These are phyloP conservation scores for Chiloscyllium punctatum DNA, from an alignment of 2,797 vertebrate genomes.

Conservation along the genomic window DNA sequence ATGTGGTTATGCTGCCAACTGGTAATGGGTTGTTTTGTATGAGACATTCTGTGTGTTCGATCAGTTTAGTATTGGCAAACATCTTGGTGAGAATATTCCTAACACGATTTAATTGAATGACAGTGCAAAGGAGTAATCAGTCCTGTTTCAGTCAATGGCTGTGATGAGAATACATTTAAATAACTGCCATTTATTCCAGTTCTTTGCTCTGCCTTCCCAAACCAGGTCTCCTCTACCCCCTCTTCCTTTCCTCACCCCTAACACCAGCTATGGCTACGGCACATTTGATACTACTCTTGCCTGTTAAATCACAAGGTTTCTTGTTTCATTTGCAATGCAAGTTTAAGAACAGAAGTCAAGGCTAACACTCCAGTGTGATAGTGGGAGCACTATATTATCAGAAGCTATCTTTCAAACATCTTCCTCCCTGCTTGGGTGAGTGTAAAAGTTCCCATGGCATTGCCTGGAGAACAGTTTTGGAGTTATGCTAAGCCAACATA, in stretches of 20 bases:
- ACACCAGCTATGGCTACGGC: no score
- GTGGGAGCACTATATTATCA: not conserved
- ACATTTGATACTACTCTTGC: not conserved
- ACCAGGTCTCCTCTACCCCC: not conserved
- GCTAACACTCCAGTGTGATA: not conserved
- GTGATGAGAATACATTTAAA: not conserved
- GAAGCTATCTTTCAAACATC: not conserved
- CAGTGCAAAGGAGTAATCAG: not conserved
- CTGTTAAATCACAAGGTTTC: not conserved
- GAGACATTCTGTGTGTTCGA: not conserved
- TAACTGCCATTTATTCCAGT: not conserved
- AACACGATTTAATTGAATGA: not conserved
- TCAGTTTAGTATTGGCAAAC: not conserved
- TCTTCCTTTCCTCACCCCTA: not conserved
- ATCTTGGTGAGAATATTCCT: not conserved
- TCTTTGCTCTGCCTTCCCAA: not conserved
- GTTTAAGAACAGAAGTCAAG: not conserved
- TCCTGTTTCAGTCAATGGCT: not conserved
- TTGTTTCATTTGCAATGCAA: not conserved
- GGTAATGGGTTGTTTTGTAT: not conserved
- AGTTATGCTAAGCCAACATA: no score
- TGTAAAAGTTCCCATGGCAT: no score
- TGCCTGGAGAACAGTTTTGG: no score
- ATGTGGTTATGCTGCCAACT: slow-evolving; percentile 2
- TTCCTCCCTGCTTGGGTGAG: no score